Conservation (phyloP, 2,797 vertebrate species). For the Xenops minutus region DNA sequence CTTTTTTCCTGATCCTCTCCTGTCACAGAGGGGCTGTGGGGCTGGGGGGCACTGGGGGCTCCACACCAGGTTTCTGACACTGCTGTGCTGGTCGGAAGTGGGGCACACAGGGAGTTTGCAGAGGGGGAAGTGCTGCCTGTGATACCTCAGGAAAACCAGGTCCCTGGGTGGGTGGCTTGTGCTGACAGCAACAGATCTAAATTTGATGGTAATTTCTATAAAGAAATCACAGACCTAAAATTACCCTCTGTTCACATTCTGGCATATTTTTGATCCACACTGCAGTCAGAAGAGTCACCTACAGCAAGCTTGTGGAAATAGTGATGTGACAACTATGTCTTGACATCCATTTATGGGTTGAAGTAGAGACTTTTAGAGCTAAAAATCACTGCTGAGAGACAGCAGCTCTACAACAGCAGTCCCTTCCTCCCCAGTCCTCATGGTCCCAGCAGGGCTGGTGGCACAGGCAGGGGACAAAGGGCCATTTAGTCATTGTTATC, state of each 20-base stretch:
- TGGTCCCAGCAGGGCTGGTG: neutral
- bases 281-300: neutral
- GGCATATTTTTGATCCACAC: neutral
- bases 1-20: neutral
- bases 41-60: neutral
- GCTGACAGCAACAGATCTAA: conserved; percentile 28
- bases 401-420: neutral
- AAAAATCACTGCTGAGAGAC: neutral
- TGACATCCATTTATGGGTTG: neutral
- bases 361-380: neutral
- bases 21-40: neutral
- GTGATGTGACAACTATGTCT: neutral
- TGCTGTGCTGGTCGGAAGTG: neutral
- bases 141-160: neutral
- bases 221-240: conserved; percentile 15
- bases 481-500: neutral
- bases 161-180: conserved; percentile 22
- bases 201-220: neutral
- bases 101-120: neutral
- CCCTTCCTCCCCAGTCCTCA: too few species aligned
- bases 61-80: neutral
- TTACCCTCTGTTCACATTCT: neutral
- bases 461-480: neutral
- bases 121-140: neutral
- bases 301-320: neutral